Conservation (phyloP, 2,797 vertebrate genomes). For the Karalla daura region DNA sequence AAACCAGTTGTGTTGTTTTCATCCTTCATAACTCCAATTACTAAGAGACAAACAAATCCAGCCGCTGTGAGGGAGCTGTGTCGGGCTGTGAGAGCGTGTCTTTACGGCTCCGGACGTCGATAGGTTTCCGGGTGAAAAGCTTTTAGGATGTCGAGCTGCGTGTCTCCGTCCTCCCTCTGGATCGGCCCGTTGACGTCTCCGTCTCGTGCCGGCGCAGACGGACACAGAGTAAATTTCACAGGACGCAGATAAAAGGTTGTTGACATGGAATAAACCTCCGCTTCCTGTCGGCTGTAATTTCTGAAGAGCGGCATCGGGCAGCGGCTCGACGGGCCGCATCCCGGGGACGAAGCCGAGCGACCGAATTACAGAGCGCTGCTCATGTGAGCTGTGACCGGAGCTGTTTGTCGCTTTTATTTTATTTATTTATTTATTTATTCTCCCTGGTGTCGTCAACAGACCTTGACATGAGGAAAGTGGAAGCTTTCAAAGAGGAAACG, state of each 20-base stretch:
- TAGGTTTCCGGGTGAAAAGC: too few relatives aligned
- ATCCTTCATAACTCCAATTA: too few relatives aligned
- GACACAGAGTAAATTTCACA: conserved; percentile 25
- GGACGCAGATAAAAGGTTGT: conserved; percentile 29
- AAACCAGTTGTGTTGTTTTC: too few relatives aligned
- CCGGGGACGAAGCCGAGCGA: not conserved
- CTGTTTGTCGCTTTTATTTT: not conserved
- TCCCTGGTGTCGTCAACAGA: not conserved
- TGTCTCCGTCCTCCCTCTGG: not conserved
- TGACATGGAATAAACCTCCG: conserved; percentile 40
- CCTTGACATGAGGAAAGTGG: not conserved
- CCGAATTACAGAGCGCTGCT: conserved; percentile 37
- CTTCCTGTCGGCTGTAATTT: conserved; percentile 30
- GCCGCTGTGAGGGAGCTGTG: too few relatives aligned
- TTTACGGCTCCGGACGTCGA: too few relatives aligned
- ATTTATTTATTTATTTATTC: too few relatives aligned
- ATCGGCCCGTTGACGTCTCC: not conserved
- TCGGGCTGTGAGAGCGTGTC: too few relatives aligned
- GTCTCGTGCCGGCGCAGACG: not conserved
- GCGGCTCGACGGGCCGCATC: conserved; percentile 6
- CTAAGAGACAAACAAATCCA: too few relatives aligned
- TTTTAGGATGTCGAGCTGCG: not conserved
- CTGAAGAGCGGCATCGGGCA: conserved; percentile 16
- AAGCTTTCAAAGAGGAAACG: not conserved
- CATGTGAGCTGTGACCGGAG: conserved; percentile 1